Percentiles rank a stretch among this genome's conserved stretches.
These are phyloP conservation scores for Aegypius monachus DNA, from an alignment of 2,113 vertebrate species.

Conservation along the genomic window DNA sequence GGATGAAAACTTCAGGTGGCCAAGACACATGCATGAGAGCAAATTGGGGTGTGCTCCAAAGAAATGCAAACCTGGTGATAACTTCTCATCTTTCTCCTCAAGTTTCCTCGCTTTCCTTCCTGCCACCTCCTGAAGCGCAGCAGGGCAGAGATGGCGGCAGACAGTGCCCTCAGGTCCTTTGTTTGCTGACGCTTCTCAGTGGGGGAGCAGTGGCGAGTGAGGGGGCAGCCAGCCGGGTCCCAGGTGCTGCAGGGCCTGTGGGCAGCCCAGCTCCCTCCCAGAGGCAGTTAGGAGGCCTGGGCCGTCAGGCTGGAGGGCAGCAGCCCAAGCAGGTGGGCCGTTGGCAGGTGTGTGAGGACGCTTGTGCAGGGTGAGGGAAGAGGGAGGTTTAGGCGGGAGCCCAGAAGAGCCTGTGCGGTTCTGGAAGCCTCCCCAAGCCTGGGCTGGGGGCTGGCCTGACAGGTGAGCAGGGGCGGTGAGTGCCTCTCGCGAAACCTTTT, in stretches of 20 bases:
- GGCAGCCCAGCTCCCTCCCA: not conserved
- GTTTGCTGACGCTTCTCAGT: rapidly evolving
- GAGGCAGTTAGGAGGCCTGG: too few species aligned
- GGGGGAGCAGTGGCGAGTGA: not conserved
- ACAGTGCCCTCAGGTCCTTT: not conserved
- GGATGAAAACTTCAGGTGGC: not conserved
- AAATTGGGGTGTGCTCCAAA: not conserved
- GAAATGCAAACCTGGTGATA: not conserved
- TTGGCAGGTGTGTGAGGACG: rapidly evolving
- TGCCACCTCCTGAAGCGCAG: not conserved
- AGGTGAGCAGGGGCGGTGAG: rapidly evolving
- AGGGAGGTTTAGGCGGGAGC: not conserved
- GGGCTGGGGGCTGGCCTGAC: not conserved
- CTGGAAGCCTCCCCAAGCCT: not conserved
- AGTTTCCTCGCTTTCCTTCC: not conserved
- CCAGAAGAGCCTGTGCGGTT: not conserved
- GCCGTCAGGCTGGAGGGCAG: too few species aligned
- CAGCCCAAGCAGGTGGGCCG: not conserved
- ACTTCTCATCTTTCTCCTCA: not conserved
- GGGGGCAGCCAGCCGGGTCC: rapidly evolving
- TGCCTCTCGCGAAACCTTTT: not conserved
- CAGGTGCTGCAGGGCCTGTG: rapidly evolving
- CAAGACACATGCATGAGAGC: not conserved
- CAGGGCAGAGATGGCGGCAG: not conserved
- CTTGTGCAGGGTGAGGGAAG: not conserved